Evolutionary conservation across 2,888 invertebrate species (phyloP), one percentile per base, ranked within the genome.

Genomic region (Rhorus exstirpatorius): DNA sequence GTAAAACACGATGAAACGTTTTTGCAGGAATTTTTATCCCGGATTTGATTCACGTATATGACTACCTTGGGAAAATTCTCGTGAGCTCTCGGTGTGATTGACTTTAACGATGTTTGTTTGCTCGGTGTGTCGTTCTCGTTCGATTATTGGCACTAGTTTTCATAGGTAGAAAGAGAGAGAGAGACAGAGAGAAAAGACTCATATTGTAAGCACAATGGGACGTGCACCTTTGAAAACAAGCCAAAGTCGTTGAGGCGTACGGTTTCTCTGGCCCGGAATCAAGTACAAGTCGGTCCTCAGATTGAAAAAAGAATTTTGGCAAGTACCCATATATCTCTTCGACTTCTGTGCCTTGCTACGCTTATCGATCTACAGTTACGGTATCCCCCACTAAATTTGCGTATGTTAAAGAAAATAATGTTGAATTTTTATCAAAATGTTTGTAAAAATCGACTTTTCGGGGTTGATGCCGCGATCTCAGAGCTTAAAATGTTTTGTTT

Each of bases 251-350:
- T 78, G 81, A 78, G 79, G 60, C 83, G 70, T 67, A 55, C 63
- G 21, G 67, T 80, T 70, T 63, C 71, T 79, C 74, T 85, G 86
- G 86, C 83, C 65, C 53, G 68, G 67, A 79, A 86, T 83, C 83
- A 85, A 85, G 81, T 81, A 80, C 84, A 77, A 79, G 79, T 80
- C 74, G 71, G 83, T 79, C 75, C 58, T 81, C 65, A 58, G 77
- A 81, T 67, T 72, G 53, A 61, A 83, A 83, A 81, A 81, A 80
- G 67, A 79, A 76, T 81, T 75, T 78, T 86, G 85, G 86, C 86
- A 68, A 81, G 61, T 41, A 7, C 61, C 81, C 85, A 72, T 83
- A 58, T 61, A 60, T 67, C 82, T 79, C 55, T 70, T 70, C 71
- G 51, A 44, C 17, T 63, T 76, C 55, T 31, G 60, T 60, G 21